Conservation (phyloP, 2,113 vertebrate species). For the Rallus limicola region DNA sequence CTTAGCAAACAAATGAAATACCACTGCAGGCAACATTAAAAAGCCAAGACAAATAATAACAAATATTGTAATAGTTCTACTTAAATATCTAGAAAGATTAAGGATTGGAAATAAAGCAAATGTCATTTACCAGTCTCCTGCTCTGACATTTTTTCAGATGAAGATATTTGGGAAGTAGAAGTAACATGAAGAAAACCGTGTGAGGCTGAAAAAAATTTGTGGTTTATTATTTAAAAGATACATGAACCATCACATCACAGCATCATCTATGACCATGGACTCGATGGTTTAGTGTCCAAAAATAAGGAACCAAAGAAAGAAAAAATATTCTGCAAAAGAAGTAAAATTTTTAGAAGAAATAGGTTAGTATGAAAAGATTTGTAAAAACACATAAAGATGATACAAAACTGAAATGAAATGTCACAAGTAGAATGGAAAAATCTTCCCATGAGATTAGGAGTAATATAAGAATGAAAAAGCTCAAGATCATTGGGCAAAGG, state of each 20-base stretch:
- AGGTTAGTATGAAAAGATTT: not conserved
- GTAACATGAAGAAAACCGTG: not conserved
- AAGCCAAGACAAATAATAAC: not conserved
- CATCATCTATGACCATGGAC: not conserved
- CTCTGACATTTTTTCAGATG: not conserved
- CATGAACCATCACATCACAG: not conserved
- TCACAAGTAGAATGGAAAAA: not conserved
- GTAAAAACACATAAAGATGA: not conserved
- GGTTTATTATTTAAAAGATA: not conserved
- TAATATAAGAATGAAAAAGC: not conserved
- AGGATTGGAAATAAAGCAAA: not conserved
- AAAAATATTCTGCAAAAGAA: not conserved
- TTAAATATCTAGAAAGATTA: not conserved
- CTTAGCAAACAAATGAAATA: not conserved
- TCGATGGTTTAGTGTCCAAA: fast-evolving
- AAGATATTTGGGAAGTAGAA: not conserved
- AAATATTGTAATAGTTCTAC: not conserved
- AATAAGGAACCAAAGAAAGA: not conserved
- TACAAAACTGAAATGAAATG: not conserved
- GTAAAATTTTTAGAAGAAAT: not conserved
- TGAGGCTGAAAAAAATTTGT: not conserved
- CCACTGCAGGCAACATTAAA: not conserved
- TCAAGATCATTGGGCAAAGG: not conserved
- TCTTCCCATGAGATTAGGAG: not conserved
- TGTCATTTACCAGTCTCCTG: not conserved